Evolutionary conservation across 1,140 invertebrate genomes (phyloP), one percentile per base, ranked within the genome.

Genomic region (Drosophila virilis): DNA sequence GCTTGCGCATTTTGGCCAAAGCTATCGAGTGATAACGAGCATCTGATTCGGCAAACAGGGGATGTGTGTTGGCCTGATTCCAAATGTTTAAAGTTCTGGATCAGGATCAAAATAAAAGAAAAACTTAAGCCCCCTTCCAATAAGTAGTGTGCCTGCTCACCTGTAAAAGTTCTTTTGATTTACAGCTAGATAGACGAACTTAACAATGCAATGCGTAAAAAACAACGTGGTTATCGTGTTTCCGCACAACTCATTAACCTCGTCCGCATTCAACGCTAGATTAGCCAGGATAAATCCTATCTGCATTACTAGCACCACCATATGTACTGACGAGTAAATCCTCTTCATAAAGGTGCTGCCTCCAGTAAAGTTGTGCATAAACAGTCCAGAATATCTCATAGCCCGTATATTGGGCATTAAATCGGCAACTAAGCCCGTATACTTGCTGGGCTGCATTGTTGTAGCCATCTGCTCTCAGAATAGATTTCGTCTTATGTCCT

Each of bases 221-320:
- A 97, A 97, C 6, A 97, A 93, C 2, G 96, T 94, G 0, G 96
- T 97, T 40, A 97, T 96, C 13, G 96, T 96, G 71, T 96, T 96
- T 1, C 96, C 96, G 0, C 96, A 96, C 48, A 97, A 92, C 90
- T 96, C 95, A 84, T 97, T 96, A 0, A 96, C 95, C 78, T 97
- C 96, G n/a, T 95, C 95, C 2, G 94, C 94, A 88, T 97, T 95
- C 28, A 94, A 48, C 0, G 95, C 93, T 92, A 97, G 93, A 85
- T 97, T 97, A 15, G 94, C 93, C 9, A 93, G 93, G 75, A 96
- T 94, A 6, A 94, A 94, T 17, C 93, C 88, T 77, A 94, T 96
- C 91, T 96, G 95, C 1, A 95, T 38, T 1, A 96, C 64, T n/a
- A 96, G 92, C 13, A 96, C 64, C 1, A 95, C 43, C 2, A 96